Base-by-base conservation (phyloP, 2,113 vertebrate species). In the Genyomyrus donnyi region DNA sequence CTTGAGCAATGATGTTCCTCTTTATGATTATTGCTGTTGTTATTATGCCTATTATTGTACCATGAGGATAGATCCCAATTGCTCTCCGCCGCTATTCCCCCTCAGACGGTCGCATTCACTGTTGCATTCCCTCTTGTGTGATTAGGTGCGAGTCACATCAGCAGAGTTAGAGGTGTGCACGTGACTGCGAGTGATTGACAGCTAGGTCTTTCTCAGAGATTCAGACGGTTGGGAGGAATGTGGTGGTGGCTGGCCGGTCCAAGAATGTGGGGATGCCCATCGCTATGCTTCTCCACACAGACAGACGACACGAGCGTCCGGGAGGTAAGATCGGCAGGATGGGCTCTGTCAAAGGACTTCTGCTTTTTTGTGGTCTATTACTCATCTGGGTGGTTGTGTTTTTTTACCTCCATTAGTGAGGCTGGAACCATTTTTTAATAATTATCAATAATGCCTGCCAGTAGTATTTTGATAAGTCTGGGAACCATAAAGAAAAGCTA, bases 201-300 rank as follows among this genome's bases (percentile, higher is more conserved):
- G 39, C n/a, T 66, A 7, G n/a, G 93, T 39, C 91, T 87, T 92
- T 7, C 92, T 58, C 94, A 99, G 98, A 97, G 90, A 98, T 98
- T 91, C 94, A 97, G 91, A 98, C 97, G 0, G 96, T 97, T 94
- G 98, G 98, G 48, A 97, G 96, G 94, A 98, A 98, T 66, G 97
- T 99, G 89, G 94, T 98, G 89, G 97, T 99, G 4, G 97, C 95
- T 15, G 98, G 98, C 90, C 96, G 97, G 92, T 99, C 98, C 8
- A 98, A 98, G 95, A 98, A 99, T 50, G 97, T 98, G 53, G 98
- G 98, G 89, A 97, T 99, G 97, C 98, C 98, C 2, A 97, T 99
- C 35, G 96, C 98, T 24, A 98, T 98, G 97, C 95, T 99, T 90
- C 92, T 99, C 70, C 97, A 98, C 91, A 96, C 95, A 0, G 98